Base-by-base conservation (phyloP, 1,140 invertebrate species). In the Zaprionus ghesquierei region DNA sequence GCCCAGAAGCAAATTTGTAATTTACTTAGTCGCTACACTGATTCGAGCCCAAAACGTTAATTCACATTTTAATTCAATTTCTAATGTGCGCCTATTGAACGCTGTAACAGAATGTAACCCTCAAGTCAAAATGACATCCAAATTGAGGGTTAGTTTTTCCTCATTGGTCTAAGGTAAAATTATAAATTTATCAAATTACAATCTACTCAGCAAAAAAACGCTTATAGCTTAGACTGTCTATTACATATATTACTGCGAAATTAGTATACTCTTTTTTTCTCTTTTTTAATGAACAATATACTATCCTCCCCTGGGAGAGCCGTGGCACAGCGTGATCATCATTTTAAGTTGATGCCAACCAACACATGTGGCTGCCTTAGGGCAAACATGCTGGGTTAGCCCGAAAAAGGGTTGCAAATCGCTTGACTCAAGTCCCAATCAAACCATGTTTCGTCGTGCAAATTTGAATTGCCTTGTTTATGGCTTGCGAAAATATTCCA, bases 321-420 rank as follows among this genome's bases (percentile, higher is more conserved):
- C 41, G 4, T 5, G 0, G 3, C 41, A 46, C 15, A 46, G 41
- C 41, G n/a, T 9, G 20, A 3, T 46, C 41, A 46, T 46, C 41
- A 46, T 86, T 87, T 79, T 86, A 87, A 86, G 82, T 87, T 82
- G 58, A 55, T 15, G 77, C 64, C 64, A 76, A 80, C 79, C 87
- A 77, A 44, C 58, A 62, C 71, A 84, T 90, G 87, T 72, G 87
- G 87, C 82, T 62, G 87, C 87, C 87, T 65, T 74, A 49, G 82
- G 87, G 79, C 74, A 77, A 86, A 84, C 25, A 29, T 29, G 6
- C 3, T 9, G 27, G 79, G 81, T 80, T 86, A 81, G 63, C 55
- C 35, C 59, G 33, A 23, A 20, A 23, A 20, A 33, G 15, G 25
- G 33, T 58, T 50, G 61, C 69, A 61, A 46, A 35, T 38, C 29